A percentile compares a stretch with the other conserved stretches of the same genome.
Evolutionary conservation across 1,140 invertebrate genomes (phyloP).

Genomic region (Brachionus koreanus): DNA sequence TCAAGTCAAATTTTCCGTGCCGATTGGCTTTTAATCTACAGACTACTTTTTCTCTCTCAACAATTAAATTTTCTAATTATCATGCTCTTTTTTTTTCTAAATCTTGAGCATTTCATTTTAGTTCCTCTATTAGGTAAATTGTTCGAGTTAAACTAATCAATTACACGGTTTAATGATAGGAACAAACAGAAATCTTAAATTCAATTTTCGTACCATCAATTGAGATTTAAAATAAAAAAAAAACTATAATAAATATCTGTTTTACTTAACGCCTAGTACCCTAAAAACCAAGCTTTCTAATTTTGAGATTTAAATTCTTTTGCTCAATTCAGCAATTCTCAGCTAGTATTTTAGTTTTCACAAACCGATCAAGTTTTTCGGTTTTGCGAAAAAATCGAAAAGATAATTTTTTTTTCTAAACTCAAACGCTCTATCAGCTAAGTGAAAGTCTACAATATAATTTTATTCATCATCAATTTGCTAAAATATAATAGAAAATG

Average conservation of each 20-base stretch:
- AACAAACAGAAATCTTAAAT: not conserved
- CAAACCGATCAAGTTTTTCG: not conserved
- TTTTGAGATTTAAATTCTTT: not conserved
- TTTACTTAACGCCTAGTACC: not conserved
- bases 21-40: not conserved
- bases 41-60: not conserved
- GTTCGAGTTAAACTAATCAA: not conserved
- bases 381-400: not conserved
- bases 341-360: not conserved
- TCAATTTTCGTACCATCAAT: not conserved
- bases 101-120: too few species aligned
- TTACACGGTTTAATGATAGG: slow-evolving; percentile 6
- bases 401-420: not conserved
- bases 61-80: not conserved
- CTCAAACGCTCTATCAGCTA: not conserved
- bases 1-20: not conserved
- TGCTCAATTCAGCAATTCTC: not conserved
- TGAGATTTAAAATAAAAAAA: not conserved
- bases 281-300: not conserved
- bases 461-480: not conserved
- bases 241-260: not conserved
- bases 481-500: too few species aligned
- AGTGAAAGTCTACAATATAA: not conserved
- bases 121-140: slow-evolving; percentile 1
- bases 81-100: not conserved